Percentiles rank a stretch among this genome's conserved stretches.
Conservation (phyloP, 1,140 invertebrate species). For the Ostrea denselamellosa region DNA sequence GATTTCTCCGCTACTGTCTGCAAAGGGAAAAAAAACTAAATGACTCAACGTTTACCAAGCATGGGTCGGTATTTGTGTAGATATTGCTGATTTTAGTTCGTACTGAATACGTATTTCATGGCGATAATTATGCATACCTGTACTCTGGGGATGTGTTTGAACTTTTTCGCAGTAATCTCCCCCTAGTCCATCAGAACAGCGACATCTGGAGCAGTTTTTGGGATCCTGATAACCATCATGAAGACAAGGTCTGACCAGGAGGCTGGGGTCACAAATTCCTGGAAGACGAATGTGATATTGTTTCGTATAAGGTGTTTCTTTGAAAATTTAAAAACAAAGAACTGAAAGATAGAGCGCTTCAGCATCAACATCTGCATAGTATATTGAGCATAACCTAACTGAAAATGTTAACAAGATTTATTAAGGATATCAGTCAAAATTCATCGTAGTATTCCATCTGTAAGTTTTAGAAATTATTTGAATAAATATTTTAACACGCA, state of each 20-base stretch:
- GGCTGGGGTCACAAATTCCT: slow-evolving; percentile 65
- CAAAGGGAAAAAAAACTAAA: background rate
- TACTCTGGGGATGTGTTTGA: slow-evolving; percentile 52
- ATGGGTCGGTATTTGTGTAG: too few species aligned
- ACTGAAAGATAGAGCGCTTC: too few species aligned
- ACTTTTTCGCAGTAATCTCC: slow-evolving; percentile 68
- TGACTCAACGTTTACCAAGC: too few species aligned
- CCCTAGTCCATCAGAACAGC: slow-evolving; percentile 73
- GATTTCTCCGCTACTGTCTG: background rate
- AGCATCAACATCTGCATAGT: too few species aligned
- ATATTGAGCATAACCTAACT: too few species aligned
- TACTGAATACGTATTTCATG: background rate
- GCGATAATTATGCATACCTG: slow-evolving; percentile 42
- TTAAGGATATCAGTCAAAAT: too few species aligned
- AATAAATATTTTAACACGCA: too few species aligned
- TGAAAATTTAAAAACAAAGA: too few species aligned
- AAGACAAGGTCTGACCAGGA: slow-evolving; percentile 60
- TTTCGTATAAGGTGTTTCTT: background rate
- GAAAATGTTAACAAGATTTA: too few species aligned
- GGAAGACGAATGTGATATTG: background rate
- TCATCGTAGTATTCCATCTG: too few species aligned
- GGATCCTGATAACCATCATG: slow-evolving; percentile 77
- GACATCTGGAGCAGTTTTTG: slow-evolving; percentile 70
- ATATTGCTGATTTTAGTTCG: too few species aligned
- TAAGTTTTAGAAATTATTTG: too few species aligned